Evolutionary conservation across 2,113 vertebrate species (phyloP).

Genomic region (Gambusia affinis): DNA sequence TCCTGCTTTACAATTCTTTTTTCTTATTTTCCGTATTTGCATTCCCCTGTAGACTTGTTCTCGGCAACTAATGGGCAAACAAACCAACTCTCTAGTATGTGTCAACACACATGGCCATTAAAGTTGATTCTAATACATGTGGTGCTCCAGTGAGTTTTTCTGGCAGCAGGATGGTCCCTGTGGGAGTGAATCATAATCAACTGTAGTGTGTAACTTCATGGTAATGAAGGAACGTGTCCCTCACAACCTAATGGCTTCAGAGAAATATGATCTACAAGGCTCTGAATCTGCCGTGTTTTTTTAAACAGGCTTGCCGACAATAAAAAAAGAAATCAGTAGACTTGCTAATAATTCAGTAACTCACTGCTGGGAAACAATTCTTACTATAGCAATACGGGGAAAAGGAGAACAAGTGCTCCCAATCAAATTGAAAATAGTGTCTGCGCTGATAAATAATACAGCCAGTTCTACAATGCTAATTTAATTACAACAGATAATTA

Average conservation of each 20-base stretch:
- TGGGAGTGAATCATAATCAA: constrained; percentile 7
- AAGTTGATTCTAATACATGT: constrained; percentile 3
- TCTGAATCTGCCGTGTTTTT: neutral
- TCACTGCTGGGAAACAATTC: neutral
- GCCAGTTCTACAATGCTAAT: constrained; percentile 33
- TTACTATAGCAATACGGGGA: constrained; percentile 1
- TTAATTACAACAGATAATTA: constrained; percentile 52
- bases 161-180: neutral
- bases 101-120: constrained; percentile 16
- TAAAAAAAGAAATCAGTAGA: neutral
- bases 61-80: constrained; percentile 14
- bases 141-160: neutral
- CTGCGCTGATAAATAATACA: constrained; percentile 23
- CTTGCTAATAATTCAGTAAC: neutral
- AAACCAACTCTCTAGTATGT: neutral
- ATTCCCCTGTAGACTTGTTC: neutral
- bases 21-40: neutral
- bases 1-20: neutral
- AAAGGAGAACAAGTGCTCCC: neutral
- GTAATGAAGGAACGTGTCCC: constrained; percentile 17
- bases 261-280: neutral
- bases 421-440: neutral
- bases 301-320: neutral
- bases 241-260: neutral
- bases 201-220: neutral